These are phyloP conservation scores for Metallyticus violacea DNA, from an alignment of 2,888 invertebrate genomes.

Conservation along the genomic window DNA sequence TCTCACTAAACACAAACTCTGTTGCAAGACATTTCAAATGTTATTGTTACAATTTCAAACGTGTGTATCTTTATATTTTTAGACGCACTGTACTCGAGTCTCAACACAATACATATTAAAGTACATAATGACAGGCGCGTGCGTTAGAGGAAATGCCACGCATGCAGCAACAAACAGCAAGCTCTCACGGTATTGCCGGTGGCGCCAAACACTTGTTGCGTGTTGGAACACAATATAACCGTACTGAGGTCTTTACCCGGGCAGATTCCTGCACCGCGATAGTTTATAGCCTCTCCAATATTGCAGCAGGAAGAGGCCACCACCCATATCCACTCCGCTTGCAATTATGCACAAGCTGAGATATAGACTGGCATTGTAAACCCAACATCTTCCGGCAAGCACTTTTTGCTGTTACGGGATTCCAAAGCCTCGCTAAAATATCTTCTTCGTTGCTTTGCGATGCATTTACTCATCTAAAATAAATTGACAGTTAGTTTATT, in stretches of 20 bases:
- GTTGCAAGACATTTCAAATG: too few species aligned
- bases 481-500: too few species aligned
- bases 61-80: background rate
- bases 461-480: too few species aligned
- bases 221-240: background rate
- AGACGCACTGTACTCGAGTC: background rate
- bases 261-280: background rate
- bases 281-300: background rate
- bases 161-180: background rate
- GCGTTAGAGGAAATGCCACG: background rate
- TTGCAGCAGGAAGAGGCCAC: too few species aligned
- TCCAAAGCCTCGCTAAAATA: too few species aligned
- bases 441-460: too few species aligned
- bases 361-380: background rate
- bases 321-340: background rate
- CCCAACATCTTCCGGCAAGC: background rate
- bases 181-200: background rate
- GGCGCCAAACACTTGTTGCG: background rate
- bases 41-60: background rate
- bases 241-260: background rate
- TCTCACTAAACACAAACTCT: too few species aligned
- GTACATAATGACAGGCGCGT: background rate
- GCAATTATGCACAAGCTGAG: background rate
- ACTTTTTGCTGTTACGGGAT: too few species aligned
- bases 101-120: background rate